Evolutionary conservation across 2,888 invertebrate genomes (phyloP).

Genomic region (Tipula helvola): DNA sequence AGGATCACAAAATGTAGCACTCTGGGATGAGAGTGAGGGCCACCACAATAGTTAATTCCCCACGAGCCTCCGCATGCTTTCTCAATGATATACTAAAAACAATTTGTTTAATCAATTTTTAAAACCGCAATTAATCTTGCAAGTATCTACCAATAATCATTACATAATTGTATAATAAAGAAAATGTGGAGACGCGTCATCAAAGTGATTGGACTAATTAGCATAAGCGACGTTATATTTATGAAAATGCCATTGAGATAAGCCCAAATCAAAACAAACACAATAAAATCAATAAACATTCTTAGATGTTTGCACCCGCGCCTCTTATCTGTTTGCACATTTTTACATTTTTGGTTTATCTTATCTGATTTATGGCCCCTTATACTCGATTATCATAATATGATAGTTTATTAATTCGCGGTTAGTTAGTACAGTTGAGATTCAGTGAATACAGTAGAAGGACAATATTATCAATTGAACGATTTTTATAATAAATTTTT

Average conservation of each 20-base stretch:
- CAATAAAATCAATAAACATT: not conserved
- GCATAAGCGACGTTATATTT: not conserved
- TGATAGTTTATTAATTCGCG: not conserved
- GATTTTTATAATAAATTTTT: not conserved
- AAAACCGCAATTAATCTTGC: not conserved
- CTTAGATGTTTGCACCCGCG: not conserved
- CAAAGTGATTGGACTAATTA: not conserved
- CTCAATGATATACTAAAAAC: no score
- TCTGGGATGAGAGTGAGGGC: no score
- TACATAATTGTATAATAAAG: not conserved
- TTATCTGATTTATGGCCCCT: not conserved
- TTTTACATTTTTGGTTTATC: not conserved
- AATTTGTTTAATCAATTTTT: not conserved
- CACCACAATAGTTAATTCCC: no score
- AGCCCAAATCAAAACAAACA: not conserved
- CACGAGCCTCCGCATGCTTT: no score
- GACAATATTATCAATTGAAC: not conserved
- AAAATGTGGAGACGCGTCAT: not conserved
- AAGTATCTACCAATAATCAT: not conserved
- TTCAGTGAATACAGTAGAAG: not conserved
- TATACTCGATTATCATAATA: not conserved
- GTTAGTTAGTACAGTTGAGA: not conserved
- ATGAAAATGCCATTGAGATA: not conserved
- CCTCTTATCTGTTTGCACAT: not conserved
- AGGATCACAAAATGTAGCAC: no score